Conservation (phyloP, 2,888 invertebrate genomes). For the Disparrhopalites patrizii region DNA sequence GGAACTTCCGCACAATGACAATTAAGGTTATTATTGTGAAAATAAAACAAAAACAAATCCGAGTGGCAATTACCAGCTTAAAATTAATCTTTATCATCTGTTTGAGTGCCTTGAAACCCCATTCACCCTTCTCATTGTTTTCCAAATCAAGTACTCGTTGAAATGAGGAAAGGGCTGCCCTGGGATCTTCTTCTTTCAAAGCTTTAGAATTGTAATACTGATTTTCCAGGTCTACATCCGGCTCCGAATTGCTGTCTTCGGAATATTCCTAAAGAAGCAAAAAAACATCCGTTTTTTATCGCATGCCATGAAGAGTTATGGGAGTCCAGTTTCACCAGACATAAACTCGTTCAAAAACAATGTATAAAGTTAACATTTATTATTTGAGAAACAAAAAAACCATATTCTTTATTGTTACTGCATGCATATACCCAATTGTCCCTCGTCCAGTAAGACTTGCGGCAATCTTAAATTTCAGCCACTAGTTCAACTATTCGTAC, state of each 20-base stretch:
- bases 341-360: no score
- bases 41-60: not conserved
- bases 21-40: not conserved
- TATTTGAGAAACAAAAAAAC: no score
- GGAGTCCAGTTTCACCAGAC: no score
- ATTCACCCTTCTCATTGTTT: constrained; percentile 97
- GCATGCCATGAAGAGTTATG: no score
- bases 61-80: constrained; percentile 66
- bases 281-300: no score
- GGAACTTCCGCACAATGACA: not conserved
- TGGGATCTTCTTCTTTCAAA: constrained; percentile 93
- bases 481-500: no score
- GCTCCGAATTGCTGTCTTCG: constrained; percentile 98
- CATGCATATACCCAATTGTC: no score
- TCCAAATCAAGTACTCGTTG: constrained; percentile 94
- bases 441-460: no score
- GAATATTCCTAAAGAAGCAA: constrained; percentile 99
- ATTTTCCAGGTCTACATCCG: constrained; percentile 98
- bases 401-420: no score
- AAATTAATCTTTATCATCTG: constrained; percentile 99
- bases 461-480: no score
- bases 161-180: constrained; percentile 86
- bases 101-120: constrained; percentile 99
- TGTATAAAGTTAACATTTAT: no score
- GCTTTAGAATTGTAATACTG: constrained; percentile 99